Conservation (phyloP, 2,797 vertebrate species). For the Microtus agrestis region DNA sequence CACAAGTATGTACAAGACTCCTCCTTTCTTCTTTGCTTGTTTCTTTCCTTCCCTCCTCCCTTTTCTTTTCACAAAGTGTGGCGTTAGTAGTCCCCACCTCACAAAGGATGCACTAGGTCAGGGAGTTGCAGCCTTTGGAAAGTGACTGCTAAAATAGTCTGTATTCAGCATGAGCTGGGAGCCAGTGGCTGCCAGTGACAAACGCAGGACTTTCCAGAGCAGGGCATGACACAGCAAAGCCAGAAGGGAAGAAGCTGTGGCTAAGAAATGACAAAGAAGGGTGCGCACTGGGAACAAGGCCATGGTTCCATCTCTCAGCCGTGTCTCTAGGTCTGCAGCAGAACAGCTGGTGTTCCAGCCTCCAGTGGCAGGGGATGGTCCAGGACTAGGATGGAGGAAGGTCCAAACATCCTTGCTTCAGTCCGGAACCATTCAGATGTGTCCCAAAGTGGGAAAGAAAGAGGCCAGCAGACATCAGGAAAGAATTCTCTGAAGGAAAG, state of each 20-base stretch:
- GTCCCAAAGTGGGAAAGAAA: background rate
- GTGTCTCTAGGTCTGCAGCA: background rate
- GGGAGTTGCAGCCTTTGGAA: background rate
- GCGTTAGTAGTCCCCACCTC: background rate
- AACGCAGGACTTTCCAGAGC: conserved; percentile 1
- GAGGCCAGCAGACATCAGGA: background rate
- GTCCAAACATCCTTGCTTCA: background rate
- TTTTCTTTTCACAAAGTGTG: background rate
- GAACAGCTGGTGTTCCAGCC: background rate
- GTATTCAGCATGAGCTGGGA: background rate
- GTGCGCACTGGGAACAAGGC: background rate
- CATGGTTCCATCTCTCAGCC: background rate
- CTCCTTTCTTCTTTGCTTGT: background rate
- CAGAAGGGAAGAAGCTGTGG: background rate
- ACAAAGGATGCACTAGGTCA: background rate
- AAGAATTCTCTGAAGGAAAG: background rate
- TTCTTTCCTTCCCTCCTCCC: no score
- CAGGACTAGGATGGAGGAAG: background rate
- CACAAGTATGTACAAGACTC: background rate
- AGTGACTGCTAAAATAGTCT: background rate
- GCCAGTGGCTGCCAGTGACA: background rate
- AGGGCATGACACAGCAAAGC: background rate
- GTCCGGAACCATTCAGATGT: background rate
- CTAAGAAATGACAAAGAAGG: background rate
- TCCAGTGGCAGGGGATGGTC: background rate